Percentiles rank a stretch among this genome's conserved stretches.
Evolutionary conservation across 2,888 invertebrate genomes (phyloP).

Genomic region (Euspilapteryx auroguttella): DNA sequence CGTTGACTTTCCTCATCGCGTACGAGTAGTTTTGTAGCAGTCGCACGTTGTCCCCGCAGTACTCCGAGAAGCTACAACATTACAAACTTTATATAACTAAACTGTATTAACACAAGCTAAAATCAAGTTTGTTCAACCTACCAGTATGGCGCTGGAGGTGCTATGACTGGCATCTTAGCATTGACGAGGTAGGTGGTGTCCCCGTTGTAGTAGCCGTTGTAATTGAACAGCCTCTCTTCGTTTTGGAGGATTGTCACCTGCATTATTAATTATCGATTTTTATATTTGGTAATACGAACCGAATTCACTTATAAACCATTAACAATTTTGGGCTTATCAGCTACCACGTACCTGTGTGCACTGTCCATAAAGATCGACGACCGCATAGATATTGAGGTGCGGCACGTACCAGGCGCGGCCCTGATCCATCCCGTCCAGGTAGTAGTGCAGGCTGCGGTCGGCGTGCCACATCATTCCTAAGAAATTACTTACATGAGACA

Average conservation of each 20-base stretch:
- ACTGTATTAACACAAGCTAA: too few relatives aligned
- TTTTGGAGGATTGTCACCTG: conserved; percentile 46
- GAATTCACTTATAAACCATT: too few relatives aligned
- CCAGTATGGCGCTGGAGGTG: conserved; percentile 44
- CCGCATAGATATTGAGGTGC: conserved; percentile 83
- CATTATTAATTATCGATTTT: too few relatives aligned
- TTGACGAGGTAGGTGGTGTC: conserved; percentile 31
- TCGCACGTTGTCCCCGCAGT: conserved; percentile 70
- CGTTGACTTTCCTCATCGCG: conserved; percentile 57
- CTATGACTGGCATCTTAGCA: conserved; percentile 16
- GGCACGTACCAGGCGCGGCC: conserved; percentile 82
- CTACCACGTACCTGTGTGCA: conserved; percentile 95
- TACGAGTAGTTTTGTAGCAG: conserved; percentile 68
- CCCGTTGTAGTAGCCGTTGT: conserved; percentile 33
- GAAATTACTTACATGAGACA: not conserved
- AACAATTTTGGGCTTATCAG: too few relatives aligned
- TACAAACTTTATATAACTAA: too few relatives aligned
- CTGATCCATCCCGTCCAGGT: conserved; percentile 83
- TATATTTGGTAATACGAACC: too few relatives aligned
- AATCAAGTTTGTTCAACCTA: not conserved
- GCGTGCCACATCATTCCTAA: conserved; percentile 81
- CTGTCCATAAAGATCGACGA: conserved; percentile 93
- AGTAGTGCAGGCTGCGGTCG: conserved; percentile 84
- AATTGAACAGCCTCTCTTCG: conserved; percentile 40
- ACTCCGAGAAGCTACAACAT: conserved; percentile 61